Percentiles rank a stretch among this genome's conserved stretches.
Conservation (phyloP, 2,113 vertebrate genomes). For the Myocastor coypus region DNA sequence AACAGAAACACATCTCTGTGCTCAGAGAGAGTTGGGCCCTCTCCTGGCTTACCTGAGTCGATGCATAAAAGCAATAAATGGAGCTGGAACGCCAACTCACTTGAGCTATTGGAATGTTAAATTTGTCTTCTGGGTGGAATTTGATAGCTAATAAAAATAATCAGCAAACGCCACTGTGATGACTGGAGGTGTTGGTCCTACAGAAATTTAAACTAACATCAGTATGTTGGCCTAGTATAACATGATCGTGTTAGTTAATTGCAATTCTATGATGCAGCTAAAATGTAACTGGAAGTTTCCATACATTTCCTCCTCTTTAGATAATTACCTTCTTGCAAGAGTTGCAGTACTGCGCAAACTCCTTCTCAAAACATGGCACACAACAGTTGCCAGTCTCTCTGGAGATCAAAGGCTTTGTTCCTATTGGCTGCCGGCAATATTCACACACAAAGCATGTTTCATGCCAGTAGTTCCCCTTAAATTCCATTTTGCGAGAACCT, state of each 20-base stretch:
- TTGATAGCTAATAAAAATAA: constrained; percentile 1
- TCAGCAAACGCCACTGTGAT: background rate
- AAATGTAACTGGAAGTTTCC: background rate
- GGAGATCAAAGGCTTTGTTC: constrained; percentile 88
- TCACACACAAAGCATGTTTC: constrained; percentile 90
- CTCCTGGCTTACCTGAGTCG: background rate
- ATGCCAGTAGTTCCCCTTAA: constrained; percentile 90
- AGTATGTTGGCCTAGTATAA: background rate
- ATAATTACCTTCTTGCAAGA: constrained; percentile 95
- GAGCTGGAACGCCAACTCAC: background rate
- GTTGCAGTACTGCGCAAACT: constrained; percentile 93
- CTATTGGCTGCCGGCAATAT: constrained; percentile 87
- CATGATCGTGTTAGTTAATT: background rate
- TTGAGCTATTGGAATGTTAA: background rate
- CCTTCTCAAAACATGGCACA: constrained; percentile 89
- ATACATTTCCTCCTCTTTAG: background rate
- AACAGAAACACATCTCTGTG: constrained; percentile 37
- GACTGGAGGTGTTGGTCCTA: background rate
- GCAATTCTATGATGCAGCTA: background rate
- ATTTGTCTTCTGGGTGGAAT: constrained; percentile 11
- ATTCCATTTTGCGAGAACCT: constrained; percentile 92
- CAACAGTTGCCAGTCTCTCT: constrained; percentile 89
- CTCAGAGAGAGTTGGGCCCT: background rate
- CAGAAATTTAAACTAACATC: background rate
- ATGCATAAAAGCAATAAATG: background rate